Conservation (phyloP, 2,113 vertebrate species). For the Caranx melampygus region DNA sequence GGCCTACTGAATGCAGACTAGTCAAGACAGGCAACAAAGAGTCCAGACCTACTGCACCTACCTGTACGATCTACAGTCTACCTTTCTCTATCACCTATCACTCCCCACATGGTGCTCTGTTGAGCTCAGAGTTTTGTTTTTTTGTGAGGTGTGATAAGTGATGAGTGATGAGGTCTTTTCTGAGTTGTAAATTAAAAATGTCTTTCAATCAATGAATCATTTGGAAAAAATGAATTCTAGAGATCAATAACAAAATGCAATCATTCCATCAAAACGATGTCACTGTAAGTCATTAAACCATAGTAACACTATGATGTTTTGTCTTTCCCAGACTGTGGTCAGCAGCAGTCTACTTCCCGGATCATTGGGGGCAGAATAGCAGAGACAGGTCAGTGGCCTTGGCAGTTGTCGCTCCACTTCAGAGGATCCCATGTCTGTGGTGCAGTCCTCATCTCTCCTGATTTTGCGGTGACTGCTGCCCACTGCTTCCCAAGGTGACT, state of each 20-base stretch:
- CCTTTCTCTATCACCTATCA: not conserved
- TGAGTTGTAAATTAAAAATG: no score
- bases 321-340: slow-evolving; percentile 87
- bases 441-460: slow-evolving; percentile 86
- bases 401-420: slow-evolving; percentile 92
- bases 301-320: not conserved
- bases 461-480: slow-evolving; percentile 90
- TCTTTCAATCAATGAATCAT: no score
- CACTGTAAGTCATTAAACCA: not conserved
- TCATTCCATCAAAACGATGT: not conserved
- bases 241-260: no score
- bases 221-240: no score
- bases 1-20: not conserved
- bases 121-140: not conserved
- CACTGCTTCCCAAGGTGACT: slow-evolving; percentile 93
- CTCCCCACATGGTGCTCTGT: not conserved
- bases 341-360: slow-evolving; percentile 77
- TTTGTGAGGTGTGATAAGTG: not conserved
- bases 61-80: not conserved
- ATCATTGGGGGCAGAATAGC: slow-evolving; percentile 89
- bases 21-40: not conserved
- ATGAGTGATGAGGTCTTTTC: no score
- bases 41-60: not conserved
- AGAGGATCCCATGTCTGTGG: slow-evolving; percentile 87
- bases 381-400: slow-evolving; percentile 88